Evolutionary conservation across 2,888 invertebrate genomes (phyloP).

Genomic region (Hirtodrosophila confusa): DNA sequence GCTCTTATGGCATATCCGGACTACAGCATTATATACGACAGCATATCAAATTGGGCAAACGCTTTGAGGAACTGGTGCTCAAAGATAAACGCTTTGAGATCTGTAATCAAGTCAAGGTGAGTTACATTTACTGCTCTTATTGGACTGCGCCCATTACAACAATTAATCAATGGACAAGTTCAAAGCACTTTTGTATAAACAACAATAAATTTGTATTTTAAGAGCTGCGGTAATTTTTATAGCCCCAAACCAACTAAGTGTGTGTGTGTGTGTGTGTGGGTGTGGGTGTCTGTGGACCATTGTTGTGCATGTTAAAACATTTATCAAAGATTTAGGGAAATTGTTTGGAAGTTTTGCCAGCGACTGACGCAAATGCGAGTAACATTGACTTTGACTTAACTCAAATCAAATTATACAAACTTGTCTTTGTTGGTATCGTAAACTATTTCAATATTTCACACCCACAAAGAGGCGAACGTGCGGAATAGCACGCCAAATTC

Average conservation of each 20-base stretch:
- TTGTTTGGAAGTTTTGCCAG: conserved; percentile 22
- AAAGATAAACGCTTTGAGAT: conserved; percentile 95
- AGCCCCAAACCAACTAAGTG: conserved; percentile 2
- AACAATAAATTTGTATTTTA: conserved; percentile 25
- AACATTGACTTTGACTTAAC: conserved; percentile 56
- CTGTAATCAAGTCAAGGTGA: conserved; percentile 95
- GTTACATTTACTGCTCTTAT: conserved; percentile 59
- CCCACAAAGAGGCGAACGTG: conserved; percentile 54
- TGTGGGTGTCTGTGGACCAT: conserved; percentile 11
- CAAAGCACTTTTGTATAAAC: conserved; percentile 60
- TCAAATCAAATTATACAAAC: conserved; percentile 49
- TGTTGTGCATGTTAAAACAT: conserved; percentile 43
- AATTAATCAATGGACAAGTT: conserved; percentile 65
- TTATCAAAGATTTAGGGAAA: conserved; percentile 41
- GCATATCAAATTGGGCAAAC: conserved; percentile 95
- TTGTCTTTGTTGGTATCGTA: conserved; percentile 36
- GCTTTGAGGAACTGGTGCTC: conserved; percentile 92
- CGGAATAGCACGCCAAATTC: conserved; percentile 48
- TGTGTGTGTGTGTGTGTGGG: conserved; percentile 13
- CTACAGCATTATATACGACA: conserved; percentile 96
- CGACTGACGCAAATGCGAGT: conserved; percentile 46
- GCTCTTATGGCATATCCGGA: conserved; percentile 96
- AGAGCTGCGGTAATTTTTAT: conserved; percentile 32
- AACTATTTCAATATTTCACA: conserved; percentile 48
- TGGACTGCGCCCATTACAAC: conserved; percentile 18